Percentiles rank a stretch among this genome's conserved stretches.
These are phyloP conservation scores for Aurelia aurita DNA, from an alignment of 30 jellyfish, hydroid and myxozoan species.

Conservation along the genomic window DNA sequence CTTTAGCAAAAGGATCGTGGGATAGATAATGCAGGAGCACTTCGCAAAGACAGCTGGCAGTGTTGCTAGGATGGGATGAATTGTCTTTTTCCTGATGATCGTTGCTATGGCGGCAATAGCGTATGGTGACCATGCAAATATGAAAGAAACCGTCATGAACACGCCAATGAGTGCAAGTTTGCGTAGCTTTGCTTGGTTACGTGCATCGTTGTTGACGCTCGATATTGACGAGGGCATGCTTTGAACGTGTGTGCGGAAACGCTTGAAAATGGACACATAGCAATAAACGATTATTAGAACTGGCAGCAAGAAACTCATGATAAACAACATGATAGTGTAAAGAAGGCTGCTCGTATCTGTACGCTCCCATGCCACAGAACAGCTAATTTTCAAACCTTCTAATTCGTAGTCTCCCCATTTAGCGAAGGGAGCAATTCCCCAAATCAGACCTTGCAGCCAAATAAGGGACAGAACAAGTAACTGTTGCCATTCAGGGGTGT, in stretches of 20 bases:
- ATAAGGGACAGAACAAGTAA: background rate
- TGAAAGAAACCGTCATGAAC: conserved; percentile 35
- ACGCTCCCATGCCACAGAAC: conserved; percentile 65
- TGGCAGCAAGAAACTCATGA: conserved; percentile 45
- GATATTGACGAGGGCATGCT: conserved; percentile 26
- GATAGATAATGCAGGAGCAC: conserved; percentile 43
- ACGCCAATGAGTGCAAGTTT: conserved; percentile 21
- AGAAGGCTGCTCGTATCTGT: conserved; percentile 34
- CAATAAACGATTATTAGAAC: conserved; percentile 3
- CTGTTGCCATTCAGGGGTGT: conserved; percentile 31
- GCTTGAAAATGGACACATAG: conserved; percentile 26
- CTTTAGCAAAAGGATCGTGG: conserved; percentile 14
- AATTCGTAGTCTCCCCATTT: conserved; percentile 66
- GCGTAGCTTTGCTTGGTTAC: conserved; percentile 38
- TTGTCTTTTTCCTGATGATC: conserved; percentile 8
- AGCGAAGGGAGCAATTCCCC: conserved; percentile 55
- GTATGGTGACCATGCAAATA: conserved; percentile 63
- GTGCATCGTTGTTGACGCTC: background rate
- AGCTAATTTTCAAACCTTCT: conserved; percentile 64
- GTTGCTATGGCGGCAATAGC: conserved; percentile 26
- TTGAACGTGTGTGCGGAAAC: conserved; percentile 36
- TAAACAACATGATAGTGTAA: conserved; percentile 14
- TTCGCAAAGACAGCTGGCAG: conserved; percentile 61
- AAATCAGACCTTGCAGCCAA: conserved; percentile 63
- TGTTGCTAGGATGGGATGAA: conserved; percentile 31